These are phyloP conservation scores for Notolepis coatsorum DNA, from an alignment of 2,797 vertebrate species.

Conservation along the genomic window DNA sequence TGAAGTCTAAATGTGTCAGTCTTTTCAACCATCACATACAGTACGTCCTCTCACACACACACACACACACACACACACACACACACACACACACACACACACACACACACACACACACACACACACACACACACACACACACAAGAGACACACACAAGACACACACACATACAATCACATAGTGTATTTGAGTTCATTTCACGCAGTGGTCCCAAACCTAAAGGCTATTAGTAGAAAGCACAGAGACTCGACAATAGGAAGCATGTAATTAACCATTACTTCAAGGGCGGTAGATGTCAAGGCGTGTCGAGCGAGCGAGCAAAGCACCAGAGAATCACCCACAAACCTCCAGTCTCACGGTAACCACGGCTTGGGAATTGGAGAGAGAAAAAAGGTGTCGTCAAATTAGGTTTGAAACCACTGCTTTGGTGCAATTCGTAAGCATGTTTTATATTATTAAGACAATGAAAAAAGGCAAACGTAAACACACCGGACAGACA, in stretches of 20 bases:
- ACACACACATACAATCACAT: conserved; percentile 57
- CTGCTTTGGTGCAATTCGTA: conserved; percentile 71
- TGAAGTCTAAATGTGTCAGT: conserved; percentile 65
- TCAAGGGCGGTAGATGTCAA: conserved; percentile 61
- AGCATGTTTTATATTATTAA: conserved; percentile 72
- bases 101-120: conserved; percentile 8
- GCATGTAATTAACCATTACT: conserved; percentile 63
- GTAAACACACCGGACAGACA: conserved; percentile 62
- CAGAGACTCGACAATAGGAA: conserved; percentile 61
- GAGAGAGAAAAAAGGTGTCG: conserved; percentile 34
- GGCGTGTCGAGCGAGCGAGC: conserved; percentile 55
- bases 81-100: conserved; percentile 41
- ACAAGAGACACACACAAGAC: too few relatives aligned
- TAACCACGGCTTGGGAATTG: too few relatives aligned
- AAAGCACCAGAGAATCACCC: conserved; percentile 35
- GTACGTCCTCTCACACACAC: conserved; percentile 35
- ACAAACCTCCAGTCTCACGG: conserved; percentile 49
- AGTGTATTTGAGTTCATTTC: conserved; percentile 65
- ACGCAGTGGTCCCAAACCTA: conserved; percentile 76
- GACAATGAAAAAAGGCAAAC: conserved; percentile 47
- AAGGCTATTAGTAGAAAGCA: conserved; percentile 62
- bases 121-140: conserved; percentile 8
- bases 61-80: conserved; percentile 34
- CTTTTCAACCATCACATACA: conserved; percentile 54
- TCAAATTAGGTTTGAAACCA: conserved; percentile 73